Base-by-base conservation (phyloP, 2,113 vertebrate genomes). In the Syngnathus scovelli region DNA sequence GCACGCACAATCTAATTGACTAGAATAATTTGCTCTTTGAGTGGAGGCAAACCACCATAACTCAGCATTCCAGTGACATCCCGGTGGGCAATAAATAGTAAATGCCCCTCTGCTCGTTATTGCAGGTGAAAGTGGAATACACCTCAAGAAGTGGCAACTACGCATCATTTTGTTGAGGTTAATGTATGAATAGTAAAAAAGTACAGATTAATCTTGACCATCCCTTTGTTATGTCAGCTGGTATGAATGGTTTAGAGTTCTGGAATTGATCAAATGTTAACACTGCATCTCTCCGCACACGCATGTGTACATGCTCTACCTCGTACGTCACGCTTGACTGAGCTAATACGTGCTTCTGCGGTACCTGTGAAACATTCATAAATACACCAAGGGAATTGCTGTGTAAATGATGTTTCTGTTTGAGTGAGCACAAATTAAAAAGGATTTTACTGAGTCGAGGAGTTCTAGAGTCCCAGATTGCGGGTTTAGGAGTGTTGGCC, bases 341-440 rank as follows among this genome's bases (percentile, higher is more conserved):
- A 83, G 52, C 74, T 59, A 61, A 66, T 64, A 1, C 55, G 39
- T 66, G 37, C 39, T 62, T 76, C 56, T 38, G 38, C 33, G 7
- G 39, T 61, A 44, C 21, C 15, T 67, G 55, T 36, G 64, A 59
- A 48, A 60, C 44, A 62, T 49, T 56, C 64, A 46, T 44, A 54
- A 23, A 61, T 48, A 36, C 54, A 48, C 54, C 36, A 21, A 33
- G 65, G 59, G 62, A 39, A 78, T 43, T 68, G 62, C 64, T 66
- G 70, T 76, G 69, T 78, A 55, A 76, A n/a, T 80, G 61, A 76
- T 81, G 61, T 44, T 15, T 49, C 51, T 70, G 68, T 78, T 66
- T 75, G 44, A 70, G 36, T 74, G 61, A 72, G 43, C 0, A 15
- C 70, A 69, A 58, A 68, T 72, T 39, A 72, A 46, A 54, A 54